These are phyloP conservation scores for Amazona finschi DNA, from an alignment of 2,797 vertebrate species.

Conservation along the genomic window DNA sequence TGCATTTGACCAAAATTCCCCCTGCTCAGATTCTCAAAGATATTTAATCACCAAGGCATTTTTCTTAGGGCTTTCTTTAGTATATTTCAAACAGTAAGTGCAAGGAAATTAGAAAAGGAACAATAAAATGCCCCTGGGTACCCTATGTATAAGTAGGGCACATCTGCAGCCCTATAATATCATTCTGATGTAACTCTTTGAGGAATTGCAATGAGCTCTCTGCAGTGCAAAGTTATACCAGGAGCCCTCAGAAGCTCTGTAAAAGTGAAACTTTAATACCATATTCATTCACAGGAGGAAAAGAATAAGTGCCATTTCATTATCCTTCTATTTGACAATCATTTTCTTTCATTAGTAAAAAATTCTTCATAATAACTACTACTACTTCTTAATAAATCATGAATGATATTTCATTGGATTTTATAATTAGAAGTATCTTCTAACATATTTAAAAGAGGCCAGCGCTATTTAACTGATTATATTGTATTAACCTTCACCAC, in stretches of 20 bases:
- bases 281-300: not conserved
- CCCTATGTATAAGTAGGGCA: not conserved
- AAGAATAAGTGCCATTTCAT: not conserved
- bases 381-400: conserved; percentile 9
- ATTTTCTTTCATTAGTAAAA: conserved; percentile 39
- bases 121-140: not conserved
- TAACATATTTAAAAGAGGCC: conserved; percentile 13
- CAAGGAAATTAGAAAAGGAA: not conserved
- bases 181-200: not conserved
- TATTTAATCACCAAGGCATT: not conserved
- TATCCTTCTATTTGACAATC: conserved; percentile 24
- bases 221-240: not conserved
- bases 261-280: not conserved
- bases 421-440: conserved; percentile 38
- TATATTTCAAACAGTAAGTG: not conserved
- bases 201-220: not conserved
- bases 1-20: not conserved
- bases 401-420: conserved; percentile 17
- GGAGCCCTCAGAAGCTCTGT: not conserved
- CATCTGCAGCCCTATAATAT: not conserved
- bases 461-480: not conserved
- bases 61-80: not conserved
- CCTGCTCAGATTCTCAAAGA: not conserved
- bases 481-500: not conserved
- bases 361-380: not conserved